Percentiles rank a stretch among this genome's conserved stretches.
Evolutionary conservation across 2,888 invertebrate genomes (phyloP).

Genomic region (Drosophila mimetica): DNA sequence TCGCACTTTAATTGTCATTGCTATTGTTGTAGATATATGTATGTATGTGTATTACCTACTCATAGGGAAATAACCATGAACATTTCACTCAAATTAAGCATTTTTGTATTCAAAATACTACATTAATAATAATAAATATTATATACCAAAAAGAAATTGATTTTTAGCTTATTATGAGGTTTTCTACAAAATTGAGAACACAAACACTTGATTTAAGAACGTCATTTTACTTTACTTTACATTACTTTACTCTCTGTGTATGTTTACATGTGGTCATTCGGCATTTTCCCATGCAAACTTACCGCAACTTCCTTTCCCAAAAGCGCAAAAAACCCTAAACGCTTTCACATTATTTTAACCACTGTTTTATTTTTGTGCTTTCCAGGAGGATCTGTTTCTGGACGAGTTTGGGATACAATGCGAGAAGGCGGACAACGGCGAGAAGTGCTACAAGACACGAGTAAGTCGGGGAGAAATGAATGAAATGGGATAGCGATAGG

Average conservation of each 20-base stretch:
- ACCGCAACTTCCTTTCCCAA: conserved; percentile 54
- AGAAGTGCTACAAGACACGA: conserved; percentile 75
- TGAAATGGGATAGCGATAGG: conserved; percentile 5
- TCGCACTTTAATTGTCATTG: not conserved
- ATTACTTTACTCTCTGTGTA: too few species aligned
- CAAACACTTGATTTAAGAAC: too few species aligned
- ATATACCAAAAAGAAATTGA: too few species aligned
- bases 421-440: conserved; percentile 67
- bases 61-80: too few species aligned
- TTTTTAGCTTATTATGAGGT: too few species aligned
- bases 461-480: conserved; percentile 63
- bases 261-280: conserved; percentile 8
- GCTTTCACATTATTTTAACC: conserved; percentile 5
- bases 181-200: too few species aligned
- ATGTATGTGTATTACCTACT: too few species aligned
- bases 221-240: too few species aligned
- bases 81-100: too few species aligned
- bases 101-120: too few species aligned
- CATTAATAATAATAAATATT: too few species aligned
- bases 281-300: conserved; percentile 14
- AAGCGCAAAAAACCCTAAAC: conserved; percentile 7
- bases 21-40: not conserved
- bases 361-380: conserved; percentile 31
- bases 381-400: conserved; percentile 76
- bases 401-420: conserved; percentile 80